These are phyloP conservation scores for Origma solitaria DNA, from an alignment of 2,113 vertebrate genomes.

Conservation along the genomic window DNA sequence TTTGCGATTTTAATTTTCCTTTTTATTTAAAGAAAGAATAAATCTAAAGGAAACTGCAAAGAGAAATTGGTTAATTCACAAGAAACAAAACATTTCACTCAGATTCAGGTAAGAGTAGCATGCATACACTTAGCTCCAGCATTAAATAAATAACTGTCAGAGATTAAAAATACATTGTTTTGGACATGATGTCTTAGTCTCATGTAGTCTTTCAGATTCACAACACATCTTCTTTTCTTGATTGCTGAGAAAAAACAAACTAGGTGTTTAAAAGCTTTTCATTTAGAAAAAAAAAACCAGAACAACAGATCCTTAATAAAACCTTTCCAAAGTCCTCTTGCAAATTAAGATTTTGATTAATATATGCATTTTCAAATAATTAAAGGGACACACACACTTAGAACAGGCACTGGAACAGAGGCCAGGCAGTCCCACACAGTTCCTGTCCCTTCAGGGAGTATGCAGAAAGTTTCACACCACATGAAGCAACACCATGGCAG, in stretches of 20 bases:
- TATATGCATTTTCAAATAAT: background rate
- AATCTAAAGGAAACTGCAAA: background rate
- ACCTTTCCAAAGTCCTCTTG: background rate
- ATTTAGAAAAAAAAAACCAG: background rate
- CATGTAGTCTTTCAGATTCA: background rate
- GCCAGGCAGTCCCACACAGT: background rate
- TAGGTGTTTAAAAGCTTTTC: background rate
- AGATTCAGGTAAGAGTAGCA: background rate
- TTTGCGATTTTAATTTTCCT: background rate
- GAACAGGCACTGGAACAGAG: background rate
- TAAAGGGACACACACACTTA: fast-evolving
- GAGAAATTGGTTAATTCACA: background rate
- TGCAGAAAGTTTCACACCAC: background rate
- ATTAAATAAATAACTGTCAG: background rate
- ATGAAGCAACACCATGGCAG: background rate
- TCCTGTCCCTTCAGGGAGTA: background rate
- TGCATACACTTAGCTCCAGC: background rate
- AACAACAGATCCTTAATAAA: background rate
- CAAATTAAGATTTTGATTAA: background rate
- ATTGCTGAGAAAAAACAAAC: background rate
- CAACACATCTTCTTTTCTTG: background rate
- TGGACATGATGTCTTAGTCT: background rate
- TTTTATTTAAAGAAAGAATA: background rate
- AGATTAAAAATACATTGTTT: background rate
- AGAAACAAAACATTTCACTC: background rate